A percentile compares a stretch with the other conserved stretches of the same genome.
phyloP scores from a whole-genome alignment of 2,113 vertebrate genomes.

The Chaenocephalus aceratus region DNA sequence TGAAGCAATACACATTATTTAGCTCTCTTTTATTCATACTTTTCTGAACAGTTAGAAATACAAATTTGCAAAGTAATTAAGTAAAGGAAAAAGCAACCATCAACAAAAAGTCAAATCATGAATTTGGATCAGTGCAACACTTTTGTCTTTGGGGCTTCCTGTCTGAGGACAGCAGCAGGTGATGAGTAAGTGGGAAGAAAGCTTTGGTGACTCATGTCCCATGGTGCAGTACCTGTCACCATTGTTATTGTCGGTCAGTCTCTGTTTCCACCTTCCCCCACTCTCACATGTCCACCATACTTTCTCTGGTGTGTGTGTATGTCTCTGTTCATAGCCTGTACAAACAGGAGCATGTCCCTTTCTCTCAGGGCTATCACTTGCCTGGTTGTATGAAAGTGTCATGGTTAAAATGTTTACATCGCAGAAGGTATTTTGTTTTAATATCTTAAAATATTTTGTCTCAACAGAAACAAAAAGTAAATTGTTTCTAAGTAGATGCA shows the following conservation, averaged over 20 bases:
- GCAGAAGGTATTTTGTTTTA: not conserved
- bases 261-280: conserved; percentile 30
- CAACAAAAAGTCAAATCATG: not conserved
- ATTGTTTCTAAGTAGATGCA: not conserved
- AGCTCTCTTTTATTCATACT: not conserved
- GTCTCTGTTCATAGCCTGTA: conserved; percentile 6
- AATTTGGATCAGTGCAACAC: not conserved
- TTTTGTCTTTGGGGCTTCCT: not conserved
- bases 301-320: not conserved
- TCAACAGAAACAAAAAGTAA: not conserved
- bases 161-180: conserved; percentile 32
- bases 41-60: not conserved
- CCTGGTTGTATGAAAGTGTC: conserved; percentile 16
- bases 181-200: conserved; percentile 54
- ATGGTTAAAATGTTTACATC: conserved; percentile 13
- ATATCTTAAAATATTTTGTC: not conserved
- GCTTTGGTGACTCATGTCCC: conserved; percentile 65
- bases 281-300: conserved; percentile 30
- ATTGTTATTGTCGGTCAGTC: conserved; percentile 51
- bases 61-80: not conserved
- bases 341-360: not conserved
- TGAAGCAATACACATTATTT: not conserved
- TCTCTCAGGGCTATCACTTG: conserved; percentile 68
- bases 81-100: not conserved
- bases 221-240: conserved; percentile 56